These are phyloP conservation scores for Liopterus haemorrhoidalis DNA, from an alignment of 2,888 invertebrate species.

Conservation along the genomic window DNA sequence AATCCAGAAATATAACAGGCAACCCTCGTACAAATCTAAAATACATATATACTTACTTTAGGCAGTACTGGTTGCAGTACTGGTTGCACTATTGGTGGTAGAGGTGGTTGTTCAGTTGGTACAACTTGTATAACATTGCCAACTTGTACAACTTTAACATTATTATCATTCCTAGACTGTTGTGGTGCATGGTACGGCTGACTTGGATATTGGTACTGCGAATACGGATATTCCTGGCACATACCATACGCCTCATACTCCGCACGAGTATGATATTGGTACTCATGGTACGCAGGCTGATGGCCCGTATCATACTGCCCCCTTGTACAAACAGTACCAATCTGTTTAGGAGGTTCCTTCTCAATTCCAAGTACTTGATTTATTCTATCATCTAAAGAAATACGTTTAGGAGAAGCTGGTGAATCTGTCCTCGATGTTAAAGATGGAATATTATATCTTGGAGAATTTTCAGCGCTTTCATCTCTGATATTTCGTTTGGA, in stretches of 20 bases:
- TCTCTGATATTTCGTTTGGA: slow-evolving; percentile 36
- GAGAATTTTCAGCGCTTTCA: slow-evolving; percentile 26
- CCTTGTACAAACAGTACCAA: slow-evolving; percentile 21
- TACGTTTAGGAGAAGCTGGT: slow-evolving; percentile 50
- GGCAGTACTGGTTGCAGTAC: slow-evolving; percentile 5
- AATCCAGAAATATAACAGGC: no score
- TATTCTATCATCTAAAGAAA: slow-evolving; percentile 56
- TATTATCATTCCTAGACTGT: slow-evolving; percentile 11
- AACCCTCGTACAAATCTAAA: no score
- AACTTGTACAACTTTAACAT: slow-evolving; percentile 45
- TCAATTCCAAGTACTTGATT: slow-evolving; percentile 54
- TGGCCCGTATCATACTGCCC: slow-evolving; percentile 14
- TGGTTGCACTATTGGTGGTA: background rate
- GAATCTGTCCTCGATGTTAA: slow-evolving; percentile 12
- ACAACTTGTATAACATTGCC: slow-evolving; percentile 57
- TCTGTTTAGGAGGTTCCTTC: slow-evolving; percentile 37
- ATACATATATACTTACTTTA: slow-evolving; percentile 13
- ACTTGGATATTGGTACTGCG: slow-evolving; percentile 11
- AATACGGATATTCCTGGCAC: slow-evolving; percentile 2
- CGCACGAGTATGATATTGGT: slow-evolving; percentile 10
- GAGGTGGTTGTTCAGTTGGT: slow-evolving; percentile 45
- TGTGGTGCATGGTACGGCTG: slow-evolving; percentile 10
- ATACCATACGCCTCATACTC: slow-evolving; percentile 21
- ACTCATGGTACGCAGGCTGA: slow-evolving; percentile 9
- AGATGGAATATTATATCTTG: slow-evolving; percentile 13